These are phyloP conservation scores for Pao palembangensis DNA, from an alignment of 2,113 vertebrate species.

Conservation along the genomic window DNA sequence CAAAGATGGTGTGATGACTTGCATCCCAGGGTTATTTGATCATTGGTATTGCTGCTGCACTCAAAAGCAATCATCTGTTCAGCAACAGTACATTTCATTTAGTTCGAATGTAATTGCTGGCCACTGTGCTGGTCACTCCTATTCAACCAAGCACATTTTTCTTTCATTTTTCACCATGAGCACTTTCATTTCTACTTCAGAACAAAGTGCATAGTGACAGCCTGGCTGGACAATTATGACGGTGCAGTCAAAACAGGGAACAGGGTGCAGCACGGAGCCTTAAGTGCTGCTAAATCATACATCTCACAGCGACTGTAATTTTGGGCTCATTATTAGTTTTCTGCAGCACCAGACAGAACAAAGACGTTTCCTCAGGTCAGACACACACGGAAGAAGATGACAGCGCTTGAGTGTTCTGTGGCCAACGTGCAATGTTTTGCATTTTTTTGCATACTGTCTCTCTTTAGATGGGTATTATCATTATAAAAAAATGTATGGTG, in stretches of 20 bases:
- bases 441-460: slow-evolving; percentile 5
- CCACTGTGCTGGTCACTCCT: not conserved
- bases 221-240: slow-evolving; percentile 46
- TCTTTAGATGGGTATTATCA: not conserved
- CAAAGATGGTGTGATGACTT: slow-evolving; percentile 46
- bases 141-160: slow-evolving; percentile 9
- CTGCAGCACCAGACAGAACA: slow-evolving; percentile 17
- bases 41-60: slow-evolving; percentile 16
- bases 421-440: not conserved
- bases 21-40: slow-evolving; percentile 45
- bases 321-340: slow-evolving; percentile 51
- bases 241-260: slow-evolving; percentile 43
- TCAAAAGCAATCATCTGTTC: slow-evolving; percentile 9
- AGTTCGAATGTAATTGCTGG: not conserved
- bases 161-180: slow-evolving; percentile 3
- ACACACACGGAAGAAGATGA: slow-evolving; percentile 18
- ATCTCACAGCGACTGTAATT: slow-evolving; percentile 38
- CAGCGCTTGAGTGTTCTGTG: not conserved
- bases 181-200: slow-evolving; percentile 26
- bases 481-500: slow-evolving; percentile 14
- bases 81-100: slow-evolving; percentile 22
- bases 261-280: slow-evolving; percentile 14
- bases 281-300: slow-evolving; percentile 47
- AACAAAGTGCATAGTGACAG: slow-evolving; percentile 37
- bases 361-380: slow-evolving; percentile 20